Conservation (phyloP, 1,140 invertebrate genomes). For the Drosophila subpulchrella region DNA sequence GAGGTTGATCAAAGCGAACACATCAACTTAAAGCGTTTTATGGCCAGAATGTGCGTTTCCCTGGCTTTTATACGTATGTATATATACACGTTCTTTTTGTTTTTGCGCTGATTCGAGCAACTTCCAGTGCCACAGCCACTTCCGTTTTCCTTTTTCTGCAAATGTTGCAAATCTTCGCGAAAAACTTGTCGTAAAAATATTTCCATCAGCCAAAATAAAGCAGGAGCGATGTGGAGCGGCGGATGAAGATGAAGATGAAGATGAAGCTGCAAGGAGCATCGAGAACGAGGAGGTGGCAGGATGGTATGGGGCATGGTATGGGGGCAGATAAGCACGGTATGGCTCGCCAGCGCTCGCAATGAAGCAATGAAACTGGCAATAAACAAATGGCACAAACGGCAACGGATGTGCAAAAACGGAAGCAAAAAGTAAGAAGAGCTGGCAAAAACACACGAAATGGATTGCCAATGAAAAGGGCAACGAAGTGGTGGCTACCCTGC, state of each 20-base stretch:
- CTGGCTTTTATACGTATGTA: neutral
- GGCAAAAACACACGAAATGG: conserved; percentile 18
- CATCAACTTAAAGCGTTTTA: conserved; percentile 74
- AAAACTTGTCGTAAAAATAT: conserved; percentile 83
- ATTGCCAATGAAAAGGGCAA: conserved; percentile 26
- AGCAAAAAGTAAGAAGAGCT: conserved; percentile 9
- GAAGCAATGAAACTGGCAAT: conserved; percentile 79
- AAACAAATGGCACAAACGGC: conserved; percentile 73
- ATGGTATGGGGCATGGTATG: neutral
- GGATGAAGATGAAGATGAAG: conserved; percentile 62
- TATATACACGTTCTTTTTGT: neutral
- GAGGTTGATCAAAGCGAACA: conserved; percentile 35
- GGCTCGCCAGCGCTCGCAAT: conserved; percentile 48
- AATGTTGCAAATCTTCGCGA: conserved; percentile 81
- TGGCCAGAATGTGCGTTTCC: conserved; percentile 68
- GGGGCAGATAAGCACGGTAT: conserved; percentile 35
- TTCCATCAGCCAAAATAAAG: conserved; percentile 71
- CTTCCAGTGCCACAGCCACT: conserved; percentile 41
- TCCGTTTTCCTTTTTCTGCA: conserved; percentile 56
- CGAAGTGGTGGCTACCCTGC: conserved; percentile 16
- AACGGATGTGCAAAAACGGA: conserved; percentile 49
- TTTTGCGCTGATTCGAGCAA: conserved; percentile 70
- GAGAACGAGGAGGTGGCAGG: conserved; percentile 1
- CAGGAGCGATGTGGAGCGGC: conserved; percentile 17
- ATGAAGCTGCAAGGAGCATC: conserved; percentile 11